Base-by-base conservation (phyloP, 1,140 invertebrate species). In the Zaprionus kolodkinae region DNA sequence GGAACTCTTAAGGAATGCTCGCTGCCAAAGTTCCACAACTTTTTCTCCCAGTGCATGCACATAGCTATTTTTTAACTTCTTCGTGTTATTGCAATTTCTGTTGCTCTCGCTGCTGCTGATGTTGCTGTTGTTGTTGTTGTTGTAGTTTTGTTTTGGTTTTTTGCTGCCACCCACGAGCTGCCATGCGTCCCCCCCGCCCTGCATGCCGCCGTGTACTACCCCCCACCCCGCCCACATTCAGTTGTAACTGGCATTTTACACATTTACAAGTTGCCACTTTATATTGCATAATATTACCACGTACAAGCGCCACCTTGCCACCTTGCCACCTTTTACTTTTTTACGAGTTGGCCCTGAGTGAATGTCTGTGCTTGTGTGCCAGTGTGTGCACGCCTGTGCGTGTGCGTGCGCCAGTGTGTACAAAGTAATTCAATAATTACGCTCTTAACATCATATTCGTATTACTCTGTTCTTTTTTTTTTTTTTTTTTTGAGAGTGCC, bases 391-490 rank as follows among this genome's bases (percentile, higher is more conserved):
- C 38, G 50, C 68, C 21, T 70, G n/a, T 54, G 48, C 12, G 33
- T 54, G 15, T 10, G 56, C 25, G 21, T 52, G 17, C 45, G 57
- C 21, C 56, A 60, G 67, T 62, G 56, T 73, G 48, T 79, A 68
- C 70, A 56, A 79, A 73, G 82, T 86, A 81, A 86, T 86, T 86
- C 82, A 86, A 86, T 86, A 86, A 86, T 86, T 86, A 86, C 75
- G 82, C 82, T 86, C 82, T 86, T 86, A 78, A 86, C 82, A 86
- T 86, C 82, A 86, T 81, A 86, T 86, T 86, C 82, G 69, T 86
- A 76, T 76, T 74, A 78, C 75, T 1, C 27, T 30, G 27, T 4
- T 30, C 27, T 4, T 30, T 75, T 86, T 86, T 81, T 78, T 70
- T 30, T 75, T 86, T 86, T 81, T 78, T 70, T 25, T 56, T 45